Percentiles rank a stretch among this genome's conserved stretches.
These are phyloP conservation scores for Thymallus thymallus DNA, from an alignment of 2,113 vertebrate species.

Conservation along the genomic window DNA sequence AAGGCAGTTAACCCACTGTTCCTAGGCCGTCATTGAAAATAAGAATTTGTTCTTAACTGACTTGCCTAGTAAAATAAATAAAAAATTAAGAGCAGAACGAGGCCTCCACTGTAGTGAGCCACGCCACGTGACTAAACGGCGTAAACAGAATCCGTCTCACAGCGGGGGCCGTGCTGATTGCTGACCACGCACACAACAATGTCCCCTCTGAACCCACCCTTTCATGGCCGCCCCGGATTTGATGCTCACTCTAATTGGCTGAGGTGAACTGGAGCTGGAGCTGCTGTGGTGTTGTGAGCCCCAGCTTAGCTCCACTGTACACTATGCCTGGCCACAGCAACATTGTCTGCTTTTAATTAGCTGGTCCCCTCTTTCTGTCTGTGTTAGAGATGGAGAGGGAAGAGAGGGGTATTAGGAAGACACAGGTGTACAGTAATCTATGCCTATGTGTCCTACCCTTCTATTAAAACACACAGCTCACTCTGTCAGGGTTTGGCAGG, in stretches of 20 bases:
- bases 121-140: slow-evolving; percentile 62
- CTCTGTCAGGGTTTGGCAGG: background rate
- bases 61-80: too few species aligned
- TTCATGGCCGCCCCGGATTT: slow-evolving; percentile 59
- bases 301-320: slow-evolving; percentile 39
- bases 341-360: slow-evolving; percentile 65
- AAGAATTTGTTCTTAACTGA: too few species aligned
- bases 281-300: slow-evolving; percentile 44
- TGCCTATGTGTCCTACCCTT: background rate
- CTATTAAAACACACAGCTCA: background rate
- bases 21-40: too few species aligned
- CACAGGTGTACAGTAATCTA: too few species aligned
- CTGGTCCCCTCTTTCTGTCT: slow-evolving; percentile 50
- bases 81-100: too few species aligned
- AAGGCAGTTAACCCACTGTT: too few species aligned
- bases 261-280: slow-evolving; percentile 68
- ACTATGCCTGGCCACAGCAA: slow-evolving; percentile 55
- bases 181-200: slow-evolving; percentile 70
- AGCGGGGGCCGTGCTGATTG: slow-evolving; percentile 70
- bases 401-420: too few species aligned
- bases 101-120: slow-evolving; percentile 46
- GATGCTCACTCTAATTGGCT: slow-evolving; percentile 73
- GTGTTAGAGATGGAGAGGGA: background rate
- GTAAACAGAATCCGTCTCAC: slow-evolving; percentile 45
- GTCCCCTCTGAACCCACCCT: slow-evolving; percentile 63